Evolutionary conservation across 53 echinoderm and acorn worm species (phyloP).

Genomic region (Henricia sp.): DNA sequence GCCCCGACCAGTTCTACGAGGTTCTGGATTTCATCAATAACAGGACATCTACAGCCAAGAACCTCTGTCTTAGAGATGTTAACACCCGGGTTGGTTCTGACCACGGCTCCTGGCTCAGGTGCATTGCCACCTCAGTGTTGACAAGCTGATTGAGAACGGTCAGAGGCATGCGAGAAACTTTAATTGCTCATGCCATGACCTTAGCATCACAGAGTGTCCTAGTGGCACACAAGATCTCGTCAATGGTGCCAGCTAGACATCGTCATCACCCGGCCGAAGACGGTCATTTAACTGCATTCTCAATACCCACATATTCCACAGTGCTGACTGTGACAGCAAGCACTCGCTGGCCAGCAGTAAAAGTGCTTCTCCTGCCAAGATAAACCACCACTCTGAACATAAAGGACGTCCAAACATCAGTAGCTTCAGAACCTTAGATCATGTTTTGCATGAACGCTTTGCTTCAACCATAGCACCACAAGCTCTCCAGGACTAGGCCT

Average conservation of each 20-base stretch:
- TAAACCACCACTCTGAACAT: constrained; percentile 44
- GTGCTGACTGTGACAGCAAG: constrained; percentile 26
- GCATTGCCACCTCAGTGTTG: constrained; percentile 59
- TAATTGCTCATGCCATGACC: constrained; percentile 48
- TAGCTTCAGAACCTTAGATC: neutral
- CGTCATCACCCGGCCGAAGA: constrained; percentile 25
- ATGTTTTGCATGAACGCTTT: constrained; percentile 1
- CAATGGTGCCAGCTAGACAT: constrained; percentile 56
- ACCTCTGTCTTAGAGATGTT: constrained; percentile 35
- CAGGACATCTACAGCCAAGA: neutral
- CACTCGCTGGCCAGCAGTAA: constrained; percentile 55
- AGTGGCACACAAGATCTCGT: constrained; percentile 55
- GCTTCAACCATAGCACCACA: too few species aligned
- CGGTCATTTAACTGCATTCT: neutral
- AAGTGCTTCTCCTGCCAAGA: constrained; percentile 35
- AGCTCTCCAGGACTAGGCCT: constrained; percentile 16
- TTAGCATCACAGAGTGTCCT: constrained; percentile 62
- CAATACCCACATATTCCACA: neutral
- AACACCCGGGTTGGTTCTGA: constrained; percentile 70
- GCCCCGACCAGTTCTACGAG: constrained; percentile 58
- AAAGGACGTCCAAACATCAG: constrained; percentile 17
- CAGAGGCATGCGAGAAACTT: constrained; percentile 55
- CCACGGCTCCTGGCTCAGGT: constrained; percentile 53
- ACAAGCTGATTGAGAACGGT: constrained; percentile 71
- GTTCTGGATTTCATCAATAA: neutral